phyloP scores from a whole-genome alignment of 23 tunicate genomes.

The Botrylloides violaceus region DNA sequence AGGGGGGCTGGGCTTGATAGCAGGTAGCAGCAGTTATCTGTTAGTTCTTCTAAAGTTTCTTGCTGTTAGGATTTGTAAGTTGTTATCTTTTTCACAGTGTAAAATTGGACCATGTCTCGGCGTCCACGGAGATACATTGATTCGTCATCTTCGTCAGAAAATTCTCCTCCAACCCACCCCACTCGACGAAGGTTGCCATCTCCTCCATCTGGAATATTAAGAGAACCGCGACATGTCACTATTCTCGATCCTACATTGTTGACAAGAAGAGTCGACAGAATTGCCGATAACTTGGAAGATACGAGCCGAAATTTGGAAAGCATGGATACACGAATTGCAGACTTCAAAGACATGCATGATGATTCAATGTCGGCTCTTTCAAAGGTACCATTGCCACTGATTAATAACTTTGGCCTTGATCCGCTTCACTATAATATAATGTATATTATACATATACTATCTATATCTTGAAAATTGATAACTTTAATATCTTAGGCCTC shows the following conservation, averaged over 20 bases:
- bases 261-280: constrained; percentile 60
- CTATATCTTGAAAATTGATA: too few relatives aligned
- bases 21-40: too few relatives aligned
- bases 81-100: background rate
- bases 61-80: too few relatives aligned
- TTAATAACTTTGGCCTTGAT: too few relatives aligned
- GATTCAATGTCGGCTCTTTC: constrained; percentile 92
- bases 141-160: constrained; percentile 47
- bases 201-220: constrained; percentile 71
- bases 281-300: constrained; percentile 83
- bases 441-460: too few relatives aligned
- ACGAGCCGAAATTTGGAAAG: constrained; percentile 58
- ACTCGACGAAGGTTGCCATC: constrained; percentile 60
- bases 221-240: constrained; percentile 79
- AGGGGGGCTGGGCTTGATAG: too few relatives aligned
- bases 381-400: constrained; percentile 57
- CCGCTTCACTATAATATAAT: too few relatives aligned
- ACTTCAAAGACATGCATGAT: constrained; percentile 59
- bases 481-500: too few relatives aligned
- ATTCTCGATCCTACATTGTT: constrained; percentile 63
- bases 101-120: constrained; percentile 37
- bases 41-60: too few relatives aligned
- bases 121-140: constrained; percentile 38
- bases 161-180: constrained; percentile 41
- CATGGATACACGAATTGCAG: constrained; percentile 54